Percentiles rank a stretch among this genome's conserved stretches.
phyloP scores from a whole-genome alignment of 2,797 vertebrate genomes.

The Benthosema pterotum region DNA sequence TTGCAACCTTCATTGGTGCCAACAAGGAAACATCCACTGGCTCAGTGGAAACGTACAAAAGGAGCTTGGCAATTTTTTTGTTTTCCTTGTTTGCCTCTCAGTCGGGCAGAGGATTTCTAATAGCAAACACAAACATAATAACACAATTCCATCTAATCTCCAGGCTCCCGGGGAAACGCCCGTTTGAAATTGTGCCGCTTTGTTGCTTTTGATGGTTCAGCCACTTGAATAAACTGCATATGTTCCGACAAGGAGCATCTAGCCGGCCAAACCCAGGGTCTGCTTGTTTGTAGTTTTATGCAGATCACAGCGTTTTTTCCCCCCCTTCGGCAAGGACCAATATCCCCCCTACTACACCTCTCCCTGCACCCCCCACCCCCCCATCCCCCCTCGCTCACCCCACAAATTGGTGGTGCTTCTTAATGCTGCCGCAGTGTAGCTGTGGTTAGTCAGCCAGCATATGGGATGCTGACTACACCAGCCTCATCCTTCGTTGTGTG shows the following conservation, averaged over 20 bases:
- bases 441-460: not conserved
- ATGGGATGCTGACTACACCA: not conserved
- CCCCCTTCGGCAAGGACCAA: too few species aligned
- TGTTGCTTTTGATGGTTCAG: constrained; percentile 29
- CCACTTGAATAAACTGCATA: constrained; percentile 26
- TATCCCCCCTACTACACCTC: too few species aligned
- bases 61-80: not conserved
- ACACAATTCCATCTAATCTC: constrained; percentile 18
- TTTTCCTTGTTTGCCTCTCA: constrained; percentile 7
- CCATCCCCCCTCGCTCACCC: too few species aligned
- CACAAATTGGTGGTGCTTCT: constrained; percentile 4
- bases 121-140: constrained; percentile 30
- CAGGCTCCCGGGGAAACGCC: constrained; percentile 14
- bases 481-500: constrained; percentile 2
- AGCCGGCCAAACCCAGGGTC: constrained; percentile 17
- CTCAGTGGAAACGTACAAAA: too few species aligned
- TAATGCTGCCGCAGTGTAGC: constrained; percentile 10
- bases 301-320: constrained; percentile 31
- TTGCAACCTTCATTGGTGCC: not conserved
- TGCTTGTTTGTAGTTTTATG: constrained; percentile 37
- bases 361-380: not conserved
- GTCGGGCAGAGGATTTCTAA: constrained; percentile 5
- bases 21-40: not conserved
- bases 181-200: constrained; percentile 17
- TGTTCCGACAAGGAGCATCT: constrained; percentile 9